Percentiles rank a stretch among this genome's conserved stretches.
These are phyloP conservation scores for Diarsia dahlii DNA, from an alignment of 2,888 invertebrate genomes.

Conservation along the genomic window DNA sequence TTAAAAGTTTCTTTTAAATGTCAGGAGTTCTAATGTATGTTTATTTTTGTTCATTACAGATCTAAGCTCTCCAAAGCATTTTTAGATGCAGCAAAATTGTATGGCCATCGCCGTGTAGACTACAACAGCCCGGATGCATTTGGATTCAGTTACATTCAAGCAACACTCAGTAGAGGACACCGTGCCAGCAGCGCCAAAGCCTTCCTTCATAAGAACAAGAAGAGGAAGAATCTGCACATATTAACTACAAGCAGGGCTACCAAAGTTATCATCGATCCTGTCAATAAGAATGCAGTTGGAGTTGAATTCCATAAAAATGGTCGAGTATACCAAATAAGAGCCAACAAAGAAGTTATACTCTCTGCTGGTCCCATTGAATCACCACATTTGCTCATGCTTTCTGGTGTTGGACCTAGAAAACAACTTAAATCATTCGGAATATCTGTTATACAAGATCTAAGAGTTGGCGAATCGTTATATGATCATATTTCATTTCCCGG, in stretches of 20 bases:
- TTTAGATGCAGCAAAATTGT: slow-evolving; percentile 91
- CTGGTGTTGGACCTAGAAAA: slow-evolving; percentile 92
- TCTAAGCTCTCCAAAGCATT: slow-evolving; percentile 92
- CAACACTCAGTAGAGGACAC: slow-evolving; percentile 87
- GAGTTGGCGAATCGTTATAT: slow-evolving; percentile 92
- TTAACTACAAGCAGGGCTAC: slow-evolving; percentile 89
- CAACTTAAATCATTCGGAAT: slow-evolving; percentile 91
- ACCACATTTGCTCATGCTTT: slow-evolving; percentile 93
- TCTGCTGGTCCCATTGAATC: slow-evolving; percentile 95
- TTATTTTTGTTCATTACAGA: slow-evolving; percentile 70
- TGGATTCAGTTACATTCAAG: slow-evolving; percentile 89
- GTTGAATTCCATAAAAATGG: slow-evolving; percentile 82
- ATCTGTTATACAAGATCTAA: slow-evolving; percentile 91
- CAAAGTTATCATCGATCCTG: slow-evolving; percentile 90
- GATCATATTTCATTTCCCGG: slow-evolving; percentile 92
- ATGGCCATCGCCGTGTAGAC: slow-evolving; percentile 92
- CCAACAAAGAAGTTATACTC: slow-evolving; percentile 90
- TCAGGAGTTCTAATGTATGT: background rate
- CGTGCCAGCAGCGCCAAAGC: slow-evolving; percentile 91
- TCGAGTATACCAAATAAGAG: slow-evolving; percentile 84
- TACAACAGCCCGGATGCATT: slow-evolving; percentile 93
- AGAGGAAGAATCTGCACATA: slow-evolving; percentile 91
- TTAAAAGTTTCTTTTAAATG: background rate
- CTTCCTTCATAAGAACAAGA: slow-evolving; percentile 89
- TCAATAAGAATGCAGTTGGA: slow-evolving; percentile 84